A percentile compares a stretch with the other conserved stretches of the same genome.
phyloP scores from a whole-genome alignment of 2,797 vertebrate species.

The Dipus sagitta region DNA sequence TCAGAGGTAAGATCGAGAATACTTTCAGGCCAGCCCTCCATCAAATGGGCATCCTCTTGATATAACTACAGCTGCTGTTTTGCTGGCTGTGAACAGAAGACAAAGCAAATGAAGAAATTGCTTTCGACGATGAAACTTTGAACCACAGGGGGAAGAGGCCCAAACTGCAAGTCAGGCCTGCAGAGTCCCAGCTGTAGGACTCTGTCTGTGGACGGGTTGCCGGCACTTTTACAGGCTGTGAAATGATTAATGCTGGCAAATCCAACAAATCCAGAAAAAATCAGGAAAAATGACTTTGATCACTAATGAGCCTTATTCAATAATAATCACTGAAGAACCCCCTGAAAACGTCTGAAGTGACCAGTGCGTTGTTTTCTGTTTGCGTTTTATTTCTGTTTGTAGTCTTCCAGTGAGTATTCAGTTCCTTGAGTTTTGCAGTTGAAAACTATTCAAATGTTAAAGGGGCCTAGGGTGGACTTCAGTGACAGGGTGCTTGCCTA shows the following conservation, averaged over 20 bases:
- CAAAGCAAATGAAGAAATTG: constrained; percentile 86
- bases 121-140: constrained; percentile 81
- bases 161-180: constrained; percentile 55
- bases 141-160: constrained; percentile 66
- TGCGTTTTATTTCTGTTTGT: not conserved
- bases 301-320: not conserved
- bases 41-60: constrained; percentile 85
- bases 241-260: constrained; percentile 39
- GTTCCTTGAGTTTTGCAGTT: constrained; percentile 40
- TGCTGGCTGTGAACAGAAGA: constrained; percentile 84
- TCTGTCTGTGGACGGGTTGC: constrained; percentile 3
- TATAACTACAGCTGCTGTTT: constrained; percentile 86
- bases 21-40: constrained; percentile 85
- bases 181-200: constrained; percentile 23
- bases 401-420: not conserved
- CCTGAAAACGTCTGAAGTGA: constrained; percentile 16
- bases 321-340: constrained; percentile 4
- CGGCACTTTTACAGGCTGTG: constrained; percentile 5
- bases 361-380: not conserved
- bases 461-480: not conserved
- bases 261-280: constrained; percentile 40
- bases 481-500: not conserved
- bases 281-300: constrained; percentile 34
- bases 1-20: constrained; percentile 86
- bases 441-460: constrained; percentile 57